Base-by-base conservation (phyloP, 1,140 invertebrate species). In the Cheumatopsyche charites region DNA sequence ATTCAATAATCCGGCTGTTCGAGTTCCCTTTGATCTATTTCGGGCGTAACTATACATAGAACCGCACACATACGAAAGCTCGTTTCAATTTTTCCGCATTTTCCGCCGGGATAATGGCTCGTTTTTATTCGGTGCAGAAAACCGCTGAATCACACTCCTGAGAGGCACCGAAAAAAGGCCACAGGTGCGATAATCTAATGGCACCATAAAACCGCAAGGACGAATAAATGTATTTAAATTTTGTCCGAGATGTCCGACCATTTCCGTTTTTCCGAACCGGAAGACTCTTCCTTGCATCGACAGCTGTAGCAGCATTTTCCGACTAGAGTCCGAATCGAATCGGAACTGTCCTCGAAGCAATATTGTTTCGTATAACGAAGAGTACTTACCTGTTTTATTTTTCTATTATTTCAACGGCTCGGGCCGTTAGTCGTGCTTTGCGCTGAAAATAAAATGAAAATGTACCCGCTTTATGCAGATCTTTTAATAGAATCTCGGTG, bases 401-500 rank as follows among this genome's bases (percentile, higher is more conserved):
- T 15, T 52, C 19, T 17, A 17, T 52, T 52, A 17, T 52, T 52
- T 17, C 9, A 6, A 17, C 15, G 9, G 47, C 1, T 17, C 19
- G 3, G 47, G 47, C 15, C 6, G 47, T 9, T 15, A 17, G 47
- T 52, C 5, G 47, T 9, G 47, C n/a, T n/a, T n/a, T n/a, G n/a
- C 15, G 47, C 7, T 58, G 23, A 21, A 43, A 63, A 63, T 63
- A 43, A 63, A 63, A 43, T 29, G 29, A 11, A 63, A 63, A 43
- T 63, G 41, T 63, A 29, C 41, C 29, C n/a, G 62, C 6, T 19
- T 63, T 63, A 15, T 63, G 36, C 36, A 42, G 29, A 63, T 41
- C 26, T 63, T 63, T 63, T 63, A 63, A 43, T 43, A 63, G 41
- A 63, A 63, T 63, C 62, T 63, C 62, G 15, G 62, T 43, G 41